Evolutionary conservation across 2,888 invertebrate genomes (phyloP).

Genomic region (Tholera decimalis): DNA sequence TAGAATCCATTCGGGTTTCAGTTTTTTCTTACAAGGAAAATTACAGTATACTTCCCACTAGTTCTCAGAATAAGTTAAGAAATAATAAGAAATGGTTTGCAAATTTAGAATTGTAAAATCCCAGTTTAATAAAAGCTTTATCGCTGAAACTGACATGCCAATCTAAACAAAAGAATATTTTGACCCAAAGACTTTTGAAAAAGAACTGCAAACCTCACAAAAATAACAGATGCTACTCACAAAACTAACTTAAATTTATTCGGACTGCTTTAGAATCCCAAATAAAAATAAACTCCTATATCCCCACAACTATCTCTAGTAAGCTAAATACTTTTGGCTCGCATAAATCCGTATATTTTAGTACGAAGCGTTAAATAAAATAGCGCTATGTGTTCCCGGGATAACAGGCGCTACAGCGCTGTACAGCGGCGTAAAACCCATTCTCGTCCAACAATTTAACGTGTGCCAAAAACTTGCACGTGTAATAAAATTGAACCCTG

Average conservation of each 20-base stretch:
- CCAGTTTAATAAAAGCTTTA: background rate
- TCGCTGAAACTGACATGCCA: background rate
- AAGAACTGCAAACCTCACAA: background rate
- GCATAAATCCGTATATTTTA: constrained; percentile 52
- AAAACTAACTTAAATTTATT: background rate
- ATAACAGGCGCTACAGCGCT: constrained; percentile 36
- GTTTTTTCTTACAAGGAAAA: background rate
- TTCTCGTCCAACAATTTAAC: constrained; percentile 37
- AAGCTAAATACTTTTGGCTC: constrained; percentile 32
- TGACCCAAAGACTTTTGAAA: background rate
- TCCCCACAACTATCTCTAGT: constrained; percentile 10
- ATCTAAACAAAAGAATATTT: no score
- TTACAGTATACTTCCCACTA: no score
- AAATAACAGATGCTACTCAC: background rate
- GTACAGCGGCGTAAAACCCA: constrained; percentile 23
- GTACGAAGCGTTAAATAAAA: constrained; percentile 45
- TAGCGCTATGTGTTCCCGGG: constrained; percentile 33
- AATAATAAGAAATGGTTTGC: background rate
- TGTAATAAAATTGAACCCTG: constrained; percentile 44
- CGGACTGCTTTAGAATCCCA: background rate
- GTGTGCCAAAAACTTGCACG: constrained; percentile 42
- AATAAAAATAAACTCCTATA: background rate
- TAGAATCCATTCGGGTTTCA: background rate
- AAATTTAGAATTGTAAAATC: background rate
- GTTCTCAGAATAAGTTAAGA: background rate